phyloP scores from a whole-genome alignment of 2,888 invertebrate species.

The Tetranychus truncatus region DNA sequence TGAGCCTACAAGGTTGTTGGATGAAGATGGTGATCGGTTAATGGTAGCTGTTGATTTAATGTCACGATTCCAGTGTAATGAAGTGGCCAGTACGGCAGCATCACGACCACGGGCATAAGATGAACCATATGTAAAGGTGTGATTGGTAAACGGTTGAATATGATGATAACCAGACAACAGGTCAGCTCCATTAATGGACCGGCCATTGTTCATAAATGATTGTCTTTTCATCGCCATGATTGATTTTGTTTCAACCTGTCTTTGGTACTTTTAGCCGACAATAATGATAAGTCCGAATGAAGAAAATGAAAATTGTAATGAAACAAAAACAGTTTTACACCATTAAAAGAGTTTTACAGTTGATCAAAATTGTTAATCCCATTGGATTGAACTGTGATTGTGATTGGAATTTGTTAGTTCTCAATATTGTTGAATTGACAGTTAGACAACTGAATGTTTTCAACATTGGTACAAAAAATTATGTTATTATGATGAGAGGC shows the following conservation, averaged over 20 bases:
- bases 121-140: not conserved
- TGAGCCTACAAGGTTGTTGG: not conserved
- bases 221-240: not conserved
- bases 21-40: not conserved
- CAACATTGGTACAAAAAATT: not conserved
- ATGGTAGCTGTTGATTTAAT: not conserved
- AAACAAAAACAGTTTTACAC: too few relatives aligned
- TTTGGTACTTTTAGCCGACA: not conserved
- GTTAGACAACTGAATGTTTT: too few relatives aligned
- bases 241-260: not conserved
- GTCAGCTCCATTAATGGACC: not conserved
- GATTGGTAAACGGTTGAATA: not conserved
- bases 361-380: too few relatives aligned
- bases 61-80: not conserved
- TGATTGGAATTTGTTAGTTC: too few relatives aligned
- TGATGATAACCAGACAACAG: not conserved
- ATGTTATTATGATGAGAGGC: not conserved
- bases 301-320: too few relatives aligned
- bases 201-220: not conserved
- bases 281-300: too few relatives aligned
- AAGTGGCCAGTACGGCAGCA: not conserved
- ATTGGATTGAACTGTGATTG: too few relatives aligned
- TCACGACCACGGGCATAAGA: not conserved
- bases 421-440: too few relatives aligned
- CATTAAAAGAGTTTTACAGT: too few relatives aligned